phyloP scores from a whole-genome alignment of 2,797 vertebrate genomes.

The Sebastes steindachneri region DNA sequence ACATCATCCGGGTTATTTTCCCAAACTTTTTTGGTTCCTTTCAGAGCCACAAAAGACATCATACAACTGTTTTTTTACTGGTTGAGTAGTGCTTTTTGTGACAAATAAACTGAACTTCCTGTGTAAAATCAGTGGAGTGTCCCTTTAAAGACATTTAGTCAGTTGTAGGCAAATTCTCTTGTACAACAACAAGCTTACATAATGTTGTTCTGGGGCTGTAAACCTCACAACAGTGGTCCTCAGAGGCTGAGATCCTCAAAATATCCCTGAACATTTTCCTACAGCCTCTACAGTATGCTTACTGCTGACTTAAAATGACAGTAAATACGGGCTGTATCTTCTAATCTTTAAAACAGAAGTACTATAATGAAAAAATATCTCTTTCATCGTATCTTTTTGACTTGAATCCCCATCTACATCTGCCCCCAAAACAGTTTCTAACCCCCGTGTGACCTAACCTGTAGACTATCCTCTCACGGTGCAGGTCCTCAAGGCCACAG shows the following conservation, averaged over 20 bases:
- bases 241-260: constrained; percentile 13
- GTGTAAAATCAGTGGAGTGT: background rate
- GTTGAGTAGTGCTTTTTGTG: background rate
- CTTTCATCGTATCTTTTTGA: background rate
- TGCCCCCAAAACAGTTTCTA: background rate
- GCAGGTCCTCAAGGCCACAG: constrained; percentile 93
- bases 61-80: background rate
- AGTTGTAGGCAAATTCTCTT: background rate
- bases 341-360: background rate
- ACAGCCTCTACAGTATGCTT: background rate
- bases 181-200: constrained; percentile 8
- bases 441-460: constrained; percentile 78
- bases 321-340: background rate
- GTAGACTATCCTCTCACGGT: constrained; percentile 92
- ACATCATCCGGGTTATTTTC: too few relatives aligned
- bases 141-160: background rate
- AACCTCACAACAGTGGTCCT: background rate
- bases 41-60: background rate
- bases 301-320: background rate
- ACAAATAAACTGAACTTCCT: background rate
- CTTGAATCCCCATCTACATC: background rate
- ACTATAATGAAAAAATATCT: background rate
- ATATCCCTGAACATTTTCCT: background rate
- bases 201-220: constrained; percentile 1
- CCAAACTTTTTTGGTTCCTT: too few relatives aligned